Percentiles rank a stretch among this genome's conserved stretches.
These are phyloP conservation scores for Linyphia triangularis DNA, from an alignment of 2,888 invertebrate genomes.

Conservation along the genomic window DNA sequence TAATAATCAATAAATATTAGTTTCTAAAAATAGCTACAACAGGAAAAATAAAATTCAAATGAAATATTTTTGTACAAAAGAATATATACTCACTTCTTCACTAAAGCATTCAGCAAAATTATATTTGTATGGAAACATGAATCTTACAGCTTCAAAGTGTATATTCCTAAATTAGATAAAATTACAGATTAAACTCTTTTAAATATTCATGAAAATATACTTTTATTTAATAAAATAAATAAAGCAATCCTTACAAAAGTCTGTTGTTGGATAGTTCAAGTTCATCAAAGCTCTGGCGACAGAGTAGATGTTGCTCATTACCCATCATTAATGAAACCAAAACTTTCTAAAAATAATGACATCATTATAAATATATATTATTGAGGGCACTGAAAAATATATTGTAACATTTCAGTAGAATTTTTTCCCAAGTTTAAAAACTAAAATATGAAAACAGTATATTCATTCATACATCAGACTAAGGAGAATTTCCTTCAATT, in stretches of 20 bases:
- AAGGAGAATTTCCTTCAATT: too few relatives aligned
- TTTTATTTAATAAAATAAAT: not conserved
- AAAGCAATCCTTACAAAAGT: constrained; percentile 84
- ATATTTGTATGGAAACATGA: constrained; percentile 90
- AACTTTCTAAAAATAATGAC: constrained; percentile 84
- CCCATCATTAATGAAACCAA: constrained; percentile 84
- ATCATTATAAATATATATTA: too few relatives aligned
- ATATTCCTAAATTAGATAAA: constrained; percentile 48
- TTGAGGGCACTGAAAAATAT: not conserved
- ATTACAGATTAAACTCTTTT: not conserved
- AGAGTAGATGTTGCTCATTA: constrained; percentile 85
- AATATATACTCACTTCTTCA: constrained; percentile 85
- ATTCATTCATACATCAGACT: too few relatives aligned
- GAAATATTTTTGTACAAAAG: too few relatives aligned
- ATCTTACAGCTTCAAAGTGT: constrained; percentile 74
- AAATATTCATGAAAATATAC: not conserved
- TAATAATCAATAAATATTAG: too few relatives aligned
- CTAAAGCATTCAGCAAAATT: constrained; percentile 92
- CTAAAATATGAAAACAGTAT: too few relatives aligned
- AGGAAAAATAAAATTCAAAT: too few relatives aligned
- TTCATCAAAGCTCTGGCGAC: constrained; percentile 87
- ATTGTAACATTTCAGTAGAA: too few relatives aligned
- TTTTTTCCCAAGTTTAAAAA: too few relatives aligned
- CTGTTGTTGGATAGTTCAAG: constrained; percentile 87
- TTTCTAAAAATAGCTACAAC: too few relatives aligned